Conservation (phyloP, 2,888 invertebrate species). For the Carterocephalus palaemon region DNA sequence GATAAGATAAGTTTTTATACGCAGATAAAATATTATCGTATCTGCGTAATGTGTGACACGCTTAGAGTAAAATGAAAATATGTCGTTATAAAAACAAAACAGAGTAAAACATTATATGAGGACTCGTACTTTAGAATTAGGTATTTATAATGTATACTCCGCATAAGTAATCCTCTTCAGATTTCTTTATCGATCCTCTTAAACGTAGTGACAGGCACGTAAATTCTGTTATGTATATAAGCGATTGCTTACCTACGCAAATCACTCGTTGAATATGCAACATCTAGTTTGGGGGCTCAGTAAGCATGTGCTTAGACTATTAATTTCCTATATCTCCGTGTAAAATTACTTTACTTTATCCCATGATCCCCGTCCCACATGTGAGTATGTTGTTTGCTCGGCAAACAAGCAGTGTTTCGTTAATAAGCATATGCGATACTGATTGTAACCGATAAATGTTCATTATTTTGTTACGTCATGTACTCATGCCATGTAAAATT, state of each 20-base stretch:
- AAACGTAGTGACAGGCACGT: conserved; percentile 29
- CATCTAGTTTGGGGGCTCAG: conserved; percentile 72
- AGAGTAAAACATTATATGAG: no score
- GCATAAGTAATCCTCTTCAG: neutral
- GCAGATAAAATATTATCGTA: no score
- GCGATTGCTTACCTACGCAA: conserved; percentile 77
- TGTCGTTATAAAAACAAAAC: no score
- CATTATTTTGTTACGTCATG: no score
- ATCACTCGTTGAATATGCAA: conserved; percentile 78
- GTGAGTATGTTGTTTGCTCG: conserved; percentile 20
- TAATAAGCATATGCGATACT: conserved; percentile 1
- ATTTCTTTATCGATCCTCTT: conserved; percentile 23
- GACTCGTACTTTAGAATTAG: no score
- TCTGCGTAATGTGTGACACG: no score
- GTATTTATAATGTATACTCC: neutral
- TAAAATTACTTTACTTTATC: conserved; percentile 31
- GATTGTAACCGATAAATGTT: no score
- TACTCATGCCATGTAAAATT: no score
- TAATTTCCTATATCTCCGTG: conserved; percentile 61
- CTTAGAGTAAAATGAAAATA: no score
- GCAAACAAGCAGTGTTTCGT: conserved; percentile 24
- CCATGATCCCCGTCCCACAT: conserved; percentile 29
- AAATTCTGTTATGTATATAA: conserved; percentile 63
- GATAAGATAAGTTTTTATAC: no score
- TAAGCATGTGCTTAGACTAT: conserved; percentile 75